Base-by-base conservation (phyloP, 2,888 invertebrate genomes). In the Laothoe populi region DNA sequence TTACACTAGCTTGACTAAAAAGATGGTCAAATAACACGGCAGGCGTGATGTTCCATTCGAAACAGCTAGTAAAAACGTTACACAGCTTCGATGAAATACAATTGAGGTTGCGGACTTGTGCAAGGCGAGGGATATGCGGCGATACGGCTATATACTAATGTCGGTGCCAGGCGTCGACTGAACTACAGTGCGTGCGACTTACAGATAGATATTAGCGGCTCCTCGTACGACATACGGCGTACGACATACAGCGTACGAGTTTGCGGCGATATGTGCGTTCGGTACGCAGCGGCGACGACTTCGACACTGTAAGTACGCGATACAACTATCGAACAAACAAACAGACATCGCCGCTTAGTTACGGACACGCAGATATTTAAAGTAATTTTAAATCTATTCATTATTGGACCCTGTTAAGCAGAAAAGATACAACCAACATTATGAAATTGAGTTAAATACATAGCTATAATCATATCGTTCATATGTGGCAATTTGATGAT, bases 161-260 rank as follows among this genome's bases (percentile, higher is more conserved):
- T 73, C 79, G 80, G 75, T 78, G 74, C 75, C 82, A 77, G 78
- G 76, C 84, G 82, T 79, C 78, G 76, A 76, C 80, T 74, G 77
- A 72, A 74, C 69, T 69, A 78, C 75, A 83, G 86, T 83, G 83
- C 89, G 88, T 85, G 84, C 86, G 83, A 88, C 88, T 87, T 87
- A 87, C 89, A 87, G 88, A 84, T 82, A 86, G 86, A 86, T 84
- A 84, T 78, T 79, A 79, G 86, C 88, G 86, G 86, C 82, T n/a
- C n/a, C n/a, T n/a, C n/a, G n/a, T n/a, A 48, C 60, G 71, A 38
- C 38, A 38, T 38, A 13, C 53, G 31, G 11, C 35, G 24, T 16
- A 48, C 60, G 71, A 38, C 38, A 38, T 38, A 13, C 53, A 19
- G 11, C 35, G 24, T 16, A 76, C 74, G 75, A 77, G 72, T 71